Base-by-base conservation (phyloP, 2,113 vertebrate genomes). In the Eidolon helvum region DNA sequence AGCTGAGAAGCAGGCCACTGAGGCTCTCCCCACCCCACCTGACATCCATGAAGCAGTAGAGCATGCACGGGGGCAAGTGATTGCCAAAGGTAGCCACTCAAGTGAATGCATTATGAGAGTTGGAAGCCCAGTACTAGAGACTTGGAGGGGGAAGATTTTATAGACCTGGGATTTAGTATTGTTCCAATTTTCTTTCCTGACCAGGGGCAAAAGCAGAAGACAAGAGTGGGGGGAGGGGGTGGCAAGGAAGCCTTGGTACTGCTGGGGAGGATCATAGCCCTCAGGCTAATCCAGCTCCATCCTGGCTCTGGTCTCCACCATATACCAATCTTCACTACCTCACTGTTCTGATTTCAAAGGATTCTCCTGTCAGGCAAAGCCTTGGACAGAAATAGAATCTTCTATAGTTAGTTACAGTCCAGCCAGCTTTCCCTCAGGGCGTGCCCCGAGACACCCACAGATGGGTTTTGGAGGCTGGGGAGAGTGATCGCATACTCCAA, bases 371-470 rank as follows among this genome's bases (percentile, higher is more conserved):
- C 91, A 93, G 94, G 87, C 94, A 94, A 77, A 96, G 88, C 66
- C 91, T 68, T n/a, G 71, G 38, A 94, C 96, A 92, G 80, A 97
- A 98, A 97, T 89, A 96, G 97, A 77, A 96, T 30, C 68, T 66
- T 95, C 82, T 93, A 84, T 69, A 97, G 97, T 88, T 95, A 95
- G 97, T 88, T 95, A 95, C 68, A 93, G 86, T 85, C 85, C 91
- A 93, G 95, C 59, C 88, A 94, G 90, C 91, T 96, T 57, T 95
- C 86, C 84, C 92, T 68, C 21, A 55, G 94, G 85, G 79, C 40
- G 77, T 43, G 88, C 78, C 96, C 68, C 28, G 4, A 78, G 92
- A 93, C 59, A 77, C 38, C 87, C 40, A 1, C 21, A 74, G 87
- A 84, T 63, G 53, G 83, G 65, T 69, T 88, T 48, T 79, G 45